Percentiles rank a stretch among this genome's conserved stretches.
Evolutionary conservation across 2,797 vertebrate genomes (phyloP).

Genomic region (Apogon hyalosoma): DNA sequence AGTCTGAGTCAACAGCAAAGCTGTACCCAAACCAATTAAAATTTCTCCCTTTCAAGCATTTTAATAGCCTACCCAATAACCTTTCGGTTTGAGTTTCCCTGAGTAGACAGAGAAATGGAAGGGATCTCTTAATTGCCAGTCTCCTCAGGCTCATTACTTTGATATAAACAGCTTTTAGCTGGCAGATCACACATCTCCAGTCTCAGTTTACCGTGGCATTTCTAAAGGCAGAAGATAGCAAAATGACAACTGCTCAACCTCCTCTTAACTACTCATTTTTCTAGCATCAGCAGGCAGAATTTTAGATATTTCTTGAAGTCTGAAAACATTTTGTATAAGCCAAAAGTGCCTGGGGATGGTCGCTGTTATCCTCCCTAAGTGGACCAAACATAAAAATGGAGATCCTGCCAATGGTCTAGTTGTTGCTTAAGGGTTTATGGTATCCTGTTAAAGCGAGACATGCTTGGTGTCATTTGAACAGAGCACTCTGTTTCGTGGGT

Average conservation of each 20-base stretch:
- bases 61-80: constrained; percentile 76
- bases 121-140: constrained; percentile 77
- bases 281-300: constrained; percentile 42
- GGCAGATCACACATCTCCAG: constrained; percentile 69
- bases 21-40: constrained; percentile 78
- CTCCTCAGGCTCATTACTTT: constrained; percentile 81
- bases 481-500: constrained; percentile 37
- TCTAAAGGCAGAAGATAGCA: constrained; percentile 57
- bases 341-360: constrained; percentile 47
- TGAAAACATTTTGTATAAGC: constrained; percentile 46
- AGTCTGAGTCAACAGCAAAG: constrained; percentile 65
- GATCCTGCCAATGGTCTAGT: constrained; percentile 44
- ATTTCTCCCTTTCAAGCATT: constrained; percentile 72
- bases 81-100: constrained; percentile 74
- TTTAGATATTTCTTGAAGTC: constrained; percentile 28
- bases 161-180: constrained; percentile 80
- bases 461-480: constrained; percentile 56
- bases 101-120: constrained; percentile 73
- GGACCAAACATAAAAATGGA: constrained; percentile 68
- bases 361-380: constrained; percentile 64
- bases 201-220: constrained; percentile 61
- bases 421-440: constrained; percentile 64
- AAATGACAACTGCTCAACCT: constrained; percentile 60
- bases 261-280: constrained; percentile 44
- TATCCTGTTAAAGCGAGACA: constrained; percentile 62